These are phyloP conservation scores for Cranoglanis bouderius DNA, from an alignment of 2,113 vertebrate genomes.

Conservation along the genomic window DNA sequence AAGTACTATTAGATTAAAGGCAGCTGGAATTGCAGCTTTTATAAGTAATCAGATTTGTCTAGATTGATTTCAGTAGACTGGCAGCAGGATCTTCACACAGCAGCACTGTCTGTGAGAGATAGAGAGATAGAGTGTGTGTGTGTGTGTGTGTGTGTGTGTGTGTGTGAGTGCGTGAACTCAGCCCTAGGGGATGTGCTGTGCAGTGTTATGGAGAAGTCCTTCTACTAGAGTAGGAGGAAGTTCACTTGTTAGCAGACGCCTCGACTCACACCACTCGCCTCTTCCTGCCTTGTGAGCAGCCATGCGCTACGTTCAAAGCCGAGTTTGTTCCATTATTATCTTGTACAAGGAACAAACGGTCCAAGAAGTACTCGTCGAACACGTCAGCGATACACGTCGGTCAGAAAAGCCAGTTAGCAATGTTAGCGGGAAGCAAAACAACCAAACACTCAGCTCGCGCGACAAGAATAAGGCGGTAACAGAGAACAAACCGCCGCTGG, in stretches of 20 bases:
- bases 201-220: not conserved
- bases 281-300: not conserved
- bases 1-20: conserved; percentile 45
- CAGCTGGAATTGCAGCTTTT: conserved; percentile 27
- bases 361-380: not conserved
- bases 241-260: not conserved
- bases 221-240: not conserved
- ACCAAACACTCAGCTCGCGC: not conserved
- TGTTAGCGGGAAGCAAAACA: not conserved
- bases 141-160: no score
- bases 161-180: no score
- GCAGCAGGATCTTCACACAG: not conserved
- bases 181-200: not conserved
- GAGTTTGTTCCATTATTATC: not conserved
- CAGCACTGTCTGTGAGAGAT: no score
- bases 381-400: not conserved
- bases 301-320: not conserved
- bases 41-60: conserved; percentile 20
- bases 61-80: conserved; percentile 31
- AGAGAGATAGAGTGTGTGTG: no score
- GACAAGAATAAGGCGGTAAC: not conserved
- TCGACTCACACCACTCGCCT: not conserved
- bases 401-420: not conserved
- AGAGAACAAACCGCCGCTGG: not conserved
- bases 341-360: not conserved